Conservation (phyloP, 30 jellyfish, hydroid and myxozoan genomes). For the Catostylus mosaicus region DNA sequence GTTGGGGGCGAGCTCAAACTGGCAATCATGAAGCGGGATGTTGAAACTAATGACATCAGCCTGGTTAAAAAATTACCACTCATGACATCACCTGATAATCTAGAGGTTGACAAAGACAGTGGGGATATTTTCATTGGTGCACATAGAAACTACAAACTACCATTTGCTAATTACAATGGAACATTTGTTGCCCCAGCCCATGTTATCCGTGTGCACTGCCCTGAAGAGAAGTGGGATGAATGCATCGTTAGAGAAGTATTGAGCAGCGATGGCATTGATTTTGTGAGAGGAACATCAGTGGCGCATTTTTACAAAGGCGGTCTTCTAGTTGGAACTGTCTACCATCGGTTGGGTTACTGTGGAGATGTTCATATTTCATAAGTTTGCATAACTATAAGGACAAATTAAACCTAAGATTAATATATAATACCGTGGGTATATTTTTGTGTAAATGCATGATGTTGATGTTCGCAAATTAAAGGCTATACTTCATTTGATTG, state of each 20-base stretch:
- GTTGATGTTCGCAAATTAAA: too few species aligned
- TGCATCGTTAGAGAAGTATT: slow-evolving; percentile 61
- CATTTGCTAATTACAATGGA: slow-evolving; percentile 48
- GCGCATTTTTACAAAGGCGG: slow-evolving; percentile 61
- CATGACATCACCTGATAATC: slow-evolving; percentile 67
- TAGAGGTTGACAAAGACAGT: slow-evolving; percentile 66
- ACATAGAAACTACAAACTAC: slow-evolving; percentile 35
- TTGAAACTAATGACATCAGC: slow-evolving; percentile 11
- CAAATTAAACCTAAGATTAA: too few species aligned
- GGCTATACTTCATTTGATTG: too few species aligned
- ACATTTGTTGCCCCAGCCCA: slow-evolving; percentile 65
- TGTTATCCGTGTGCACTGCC: slow-evolving; percentile 43
- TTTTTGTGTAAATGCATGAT: too few species aligned
- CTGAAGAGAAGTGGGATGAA: slow-evolving; percentile 31
- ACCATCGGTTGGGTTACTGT: slow-evolving; percentile 83
- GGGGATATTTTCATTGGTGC: slow-evolving; percentile 80
- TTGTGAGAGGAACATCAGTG: slow-evolving; percentile 76
- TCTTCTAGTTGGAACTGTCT: slow-evolving; percentile 82
- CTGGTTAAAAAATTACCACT: slow-evolving; percentile 20
- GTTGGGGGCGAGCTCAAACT: slow-evolving; percentile 1
- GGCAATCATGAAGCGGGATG: slow-evolving; percentile 45
- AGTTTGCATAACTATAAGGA: too few species aligned
- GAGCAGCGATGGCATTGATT: slow-evolving; percentile 71
- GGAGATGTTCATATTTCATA: slow-evolving; percentile 31
- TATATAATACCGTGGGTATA: too few species aligned